These are phyloP conservation scores for Meteorus colon DNA, from an alignment of 2,888 invertebrate genomes.

Conservation along the genomic window DNA sequence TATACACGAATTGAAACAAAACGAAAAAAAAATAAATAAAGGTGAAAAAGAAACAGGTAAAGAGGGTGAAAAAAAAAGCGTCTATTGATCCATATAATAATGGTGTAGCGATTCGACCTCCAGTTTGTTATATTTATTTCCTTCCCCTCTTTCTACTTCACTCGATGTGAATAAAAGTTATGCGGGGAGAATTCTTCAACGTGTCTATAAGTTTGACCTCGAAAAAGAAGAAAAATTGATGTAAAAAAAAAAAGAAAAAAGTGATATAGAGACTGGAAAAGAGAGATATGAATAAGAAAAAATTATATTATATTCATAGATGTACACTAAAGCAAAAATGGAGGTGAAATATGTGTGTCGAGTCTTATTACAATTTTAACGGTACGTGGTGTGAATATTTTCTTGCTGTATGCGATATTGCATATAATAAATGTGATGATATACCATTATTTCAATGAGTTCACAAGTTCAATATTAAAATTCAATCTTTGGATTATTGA, in stretches of 20 bases:
- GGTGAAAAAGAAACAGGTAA: not conserved
- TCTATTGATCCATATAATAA: conserved; percentile 13
- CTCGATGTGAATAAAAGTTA: not conserved
- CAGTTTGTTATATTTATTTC: not conserved
- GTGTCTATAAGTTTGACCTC: not conserved
- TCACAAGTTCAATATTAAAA: not conserved
- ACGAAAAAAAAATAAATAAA: not conserved
- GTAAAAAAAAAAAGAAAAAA: not conserved
- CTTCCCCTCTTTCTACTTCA: not conserved
- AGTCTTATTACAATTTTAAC: not conserved
- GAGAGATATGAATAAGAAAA: not conserved
- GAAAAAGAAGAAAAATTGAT: not conserved
- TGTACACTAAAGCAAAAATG: conserved; percentile 3
- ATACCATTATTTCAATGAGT: not conserved
- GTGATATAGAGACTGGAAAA: not conserved
- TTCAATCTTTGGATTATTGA: not conserved
- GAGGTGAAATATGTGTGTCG: conserved; percentile 4
- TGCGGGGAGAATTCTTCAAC: not conserved
- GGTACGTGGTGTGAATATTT: conserved; percentile 10
- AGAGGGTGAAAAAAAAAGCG: not conserved
- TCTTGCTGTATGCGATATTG: not conserved
- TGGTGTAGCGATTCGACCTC: conserved; percentile 1
- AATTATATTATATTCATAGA: not conserved
- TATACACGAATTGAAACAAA: not conserved
- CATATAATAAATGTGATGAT: not conserved